Evolutionary conservation across 2,113 vertebrate species (phyloP), one percentile per base, ranked within the genome.

Genomic region (Sisor rabdophorus): DNA sequence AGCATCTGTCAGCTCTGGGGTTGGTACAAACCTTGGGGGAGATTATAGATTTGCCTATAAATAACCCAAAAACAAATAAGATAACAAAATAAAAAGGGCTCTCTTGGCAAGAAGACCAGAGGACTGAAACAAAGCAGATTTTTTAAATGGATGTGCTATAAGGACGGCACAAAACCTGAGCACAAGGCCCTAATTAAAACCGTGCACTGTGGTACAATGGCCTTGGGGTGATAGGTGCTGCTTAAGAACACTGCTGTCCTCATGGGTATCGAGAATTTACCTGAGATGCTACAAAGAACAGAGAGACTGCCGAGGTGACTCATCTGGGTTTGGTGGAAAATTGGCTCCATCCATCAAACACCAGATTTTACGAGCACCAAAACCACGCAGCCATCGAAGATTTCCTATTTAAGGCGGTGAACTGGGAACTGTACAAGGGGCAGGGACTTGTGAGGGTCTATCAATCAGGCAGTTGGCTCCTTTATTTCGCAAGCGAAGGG

Each of bases 331-430:
- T 90, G 87, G 84, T 85, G 73, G 84, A 88, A 92, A 92, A 92
- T 92, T 91, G 91, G 89, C 87, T 83, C 86, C 87, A 92, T 92
- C 91, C 89, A 92, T 92, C 91, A 92, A 87, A 88, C 75, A 83
- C 75, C 74, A 85, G 86, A 88, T 91, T 91, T 91, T 92, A 91
- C 88, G 83, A 90, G 89, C 47, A 83, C 88, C 85, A 86, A 90
- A 86, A 71, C 80, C 86, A 73, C 83, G 67, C 84, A 24, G 86
- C 84, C 86, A 84, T 87, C 85, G 85, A 91, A 92, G 86, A 86
- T 87, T 89, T 90, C 87, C 78, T 87, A 90, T 89, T 89, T 87
- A 86, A 89, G 84, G 88, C 84, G 74, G 87, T 79, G 81, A 88
- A 90, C 86, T 79, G 70, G 84, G 85, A 88, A 90, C 90, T 86